Evolutionary conservation across 2,888 invertebrate species (phyloP), one percentile per base, ranked within the genome.

Genomic region (Cephonodes hylas): DNA sequence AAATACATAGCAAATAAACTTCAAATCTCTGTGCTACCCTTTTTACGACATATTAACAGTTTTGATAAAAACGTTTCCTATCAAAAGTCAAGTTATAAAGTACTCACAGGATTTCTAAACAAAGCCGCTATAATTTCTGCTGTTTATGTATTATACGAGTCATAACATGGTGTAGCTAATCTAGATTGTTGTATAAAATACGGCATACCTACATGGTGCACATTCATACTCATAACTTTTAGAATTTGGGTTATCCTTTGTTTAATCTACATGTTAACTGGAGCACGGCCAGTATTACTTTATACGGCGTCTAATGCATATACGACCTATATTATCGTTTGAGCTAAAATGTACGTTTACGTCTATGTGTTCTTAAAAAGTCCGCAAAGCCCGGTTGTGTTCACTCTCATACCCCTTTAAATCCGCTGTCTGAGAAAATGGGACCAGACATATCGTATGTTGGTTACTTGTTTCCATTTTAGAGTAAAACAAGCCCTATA

Each of bases 401-500:
- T 70, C 71, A 67, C 70, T 72, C 69, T 67, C 64, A 71, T 72
- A 72, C 71, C 69, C 71, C 71, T 76, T 74, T 80, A 79, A 77
- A 76, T 75, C 75, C 71, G 68, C 64, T 67, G 63, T 70, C 65
- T 63, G 70, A 73, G 78, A 72, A 80, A 80, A 81, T 77, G 70
- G 71, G 66, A 71, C 72, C 65, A 81, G 77, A 82, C 79, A 74
- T 71, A 70, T 73, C 69, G 73, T 73, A 71, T 68, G 73, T 74
- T 75, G 74, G 71, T 72, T 75, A 68, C 72, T 73, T 79, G 79
- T 76, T 79, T 76, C 76, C 74, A 80, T 79, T 81, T 74, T 70
- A 77, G 75, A 79, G 69, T 69, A 71, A 79, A 78, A 78, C 74
- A 74, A 77, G 71, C 69, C 73, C 69, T 73, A 73, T 68, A 73